Base-by-base conservation (phyloP, 2,888 invertebrate genomes). In the Heteromurus nitidus region DNA sequence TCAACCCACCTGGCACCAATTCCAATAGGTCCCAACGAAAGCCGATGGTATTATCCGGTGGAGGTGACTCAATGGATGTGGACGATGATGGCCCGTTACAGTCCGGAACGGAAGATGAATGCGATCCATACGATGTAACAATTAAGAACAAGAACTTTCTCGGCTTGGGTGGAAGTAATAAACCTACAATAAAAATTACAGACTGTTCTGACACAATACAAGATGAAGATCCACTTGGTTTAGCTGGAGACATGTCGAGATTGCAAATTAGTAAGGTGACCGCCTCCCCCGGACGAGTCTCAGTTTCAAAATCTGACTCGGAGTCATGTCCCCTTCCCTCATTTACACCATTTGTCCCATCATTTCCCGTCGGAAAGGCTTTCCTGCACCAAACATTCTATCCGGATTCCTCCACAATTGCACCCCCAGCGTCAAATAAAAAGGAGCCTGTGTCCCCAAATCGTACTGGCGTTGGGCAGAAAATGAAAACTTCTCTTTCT, bases 81-180 rank as follows among this genome's bases (percentile, higher is more conserved):
- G 24, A 20, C n/a, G 67, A 76, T 26, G 76, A 67, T n/a, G 55
- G 47, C 9, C 31, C 64, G 18, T 47, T 65, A 60, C 47, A 68
- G 20, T 77, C 82, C 2, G 76, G 83, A 31, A 82, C 83, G 18
- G 84, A 85, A 68, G 86, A 86, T 47, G 86, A 86, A 20, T 84
- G 84, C 44, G 83, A 86, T 64, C 83, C 84, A 30, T 31, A 67
- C 30, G 86, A 86, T 58, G 69, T 55, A 16, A 67, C 47, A 5
- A 75, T 80, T 5, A 76, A 30, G 24, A 82, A 79, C 44, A 28
- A 67, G 18, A 60, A 53, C 11, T 84, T 58, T 72, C 13, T 31
- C 11, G 18, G 28, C 28, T 11, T 22, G 9, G 55, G 44, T 44
- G 22, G 47, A 22, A 50, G 22, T n/a, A 53, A 28, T 20, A 53